Percentiles rank a stretch among this genome's conserved stretches.
phyloP scores from a whole-genome alignment of 2,113 vertebrate species.

The Austrofundulus limnaeus region DNA sequence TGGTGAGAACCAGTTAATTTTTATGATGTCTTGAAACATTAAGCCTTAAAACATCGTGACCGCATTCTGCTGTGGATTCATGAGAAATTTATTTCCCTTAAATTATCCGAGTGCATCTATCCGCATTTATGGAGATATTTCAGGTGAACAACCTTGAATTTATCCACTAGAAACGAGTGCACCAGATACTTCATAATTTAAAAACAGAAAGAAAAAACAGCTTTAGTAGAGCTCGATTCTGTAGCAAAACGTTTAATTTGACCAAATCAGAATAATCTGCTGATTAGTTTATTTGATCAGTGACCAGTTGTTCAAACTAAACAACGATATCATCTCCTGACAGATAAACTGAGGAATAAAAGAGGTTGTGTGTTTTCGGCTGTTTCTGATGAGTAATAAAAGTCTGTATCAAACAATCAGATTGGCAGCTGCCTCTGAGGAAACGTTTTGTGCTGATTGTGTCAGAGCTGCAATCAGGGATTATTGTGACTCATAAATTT shows the following conservation, averaged over 20 bases:
- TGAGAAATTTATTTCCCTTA: conserved; percentile 10
- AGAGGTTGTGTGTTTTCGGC: not conserved
- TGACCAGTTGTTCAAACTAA: too few relatives aligned
- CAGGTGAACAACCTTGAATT: conserved; percentile 45
- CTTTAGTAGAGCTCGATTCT: not conserved
- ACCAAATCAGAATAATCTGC: not conserved
- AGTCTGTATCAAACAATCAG: conserved; percentile 30
- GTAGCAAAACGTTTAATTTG: not conserved
- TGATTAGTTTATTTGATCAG: conserved; percentile 7
- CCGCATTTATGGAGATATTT: conserved; percentile 49
- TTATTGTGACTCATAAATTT: not conserved
- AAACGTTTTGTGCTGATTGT: not conserved
- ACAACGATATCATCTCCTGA: not conserved
- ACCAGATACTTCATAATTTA: too few relatives aligned
- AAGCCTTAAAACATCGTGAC: not conserved
- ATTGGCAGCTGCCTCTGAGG: conserved; percentile 40
- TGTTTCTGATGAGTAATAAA: conserved; percentile 27
- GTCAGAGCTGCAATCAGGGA: conserved; percentile 9
- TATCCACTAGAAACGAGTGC: conserved; percentile 28
- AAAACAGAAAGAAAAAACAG: too few relatives aligned
- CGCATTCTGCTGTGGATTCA: conserved; percentile 4
- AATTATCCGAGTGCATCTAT: not conserved
- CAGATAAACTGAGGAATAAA: conserved; percentile 9
- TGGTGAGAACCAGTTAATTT: not conserved
- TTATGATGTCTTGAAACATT: too few relatives aligned